Percentiles rank a stretch among this genome's conserved stretches.
These are phyloP conservation scores for Notodonta dromedarius DNA, from an alignment of 2,888 invertebrate genomes.

Conservation along the genomic window DNA sequence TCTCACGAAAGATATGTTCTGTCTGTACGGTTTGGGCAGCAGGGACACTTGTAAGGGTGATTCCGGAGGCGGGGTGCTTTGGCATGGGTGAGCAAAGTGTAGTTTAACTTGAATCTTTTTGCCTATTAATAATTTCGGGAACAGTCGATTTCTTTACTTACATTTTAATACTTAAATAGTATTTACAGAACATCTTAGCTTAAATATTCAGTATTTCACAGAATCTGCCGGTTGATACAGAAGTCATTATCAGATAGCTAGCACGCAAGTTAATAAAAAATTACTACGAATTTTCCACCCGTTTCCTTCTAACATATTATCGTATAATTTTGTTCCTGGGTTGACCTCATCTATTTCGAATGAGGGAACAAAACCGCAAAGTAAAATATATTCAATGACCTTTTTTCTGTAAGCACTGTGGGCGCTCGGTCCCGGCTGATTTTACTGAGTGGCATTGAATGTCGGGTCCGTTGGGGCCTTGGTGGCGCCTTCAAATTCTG, in stretches of 20 bases:
- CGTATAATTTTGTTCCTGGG: background rate
- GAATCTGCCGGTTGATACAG: too few species aligned
- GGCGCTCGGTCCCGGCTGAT: constrained; percentile 3
- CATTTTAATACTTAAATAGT: too few species aligned
- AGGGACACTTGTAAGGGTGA: constrained; percentile 69
- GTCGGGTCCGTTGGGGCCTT: background rate
- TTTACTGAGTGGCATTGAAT: constrained; percentile 5
- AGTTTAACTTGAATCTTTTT: too few species aligned
- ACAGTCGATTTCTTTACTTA: too few species aligned
- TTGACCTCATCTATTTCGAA: background rate
- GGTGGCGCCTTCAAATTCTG: constrained; percentile 1
- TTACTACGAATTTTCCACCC: background rate
- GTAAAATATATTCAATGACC: constrained; percentile 3
- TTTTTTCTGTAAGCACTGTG: background rate
- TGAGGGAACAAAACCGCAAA: background rate
- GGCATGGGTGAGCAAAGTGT: constrained; percentile 55
- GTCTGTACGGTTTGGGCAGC: constrained; percentile 63
- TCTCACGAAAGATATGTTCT: constrained; percentile 66
- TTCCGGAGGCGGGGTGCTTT: constrained; percentile 68
- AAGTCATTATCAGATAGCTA: too few species aligned
- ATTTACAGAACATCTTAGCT: too few species aligned
- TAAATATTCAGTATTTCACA: too few species aligned
- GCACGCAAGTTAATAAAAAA: background rate
- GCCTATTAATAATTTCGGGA: too few species aligned
- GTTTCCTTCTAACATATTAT: background rate